Evolutionary conservation across 1,140 invertebrate genomes (phyloP).

Genomic region (Drosophila orena): DNA sequence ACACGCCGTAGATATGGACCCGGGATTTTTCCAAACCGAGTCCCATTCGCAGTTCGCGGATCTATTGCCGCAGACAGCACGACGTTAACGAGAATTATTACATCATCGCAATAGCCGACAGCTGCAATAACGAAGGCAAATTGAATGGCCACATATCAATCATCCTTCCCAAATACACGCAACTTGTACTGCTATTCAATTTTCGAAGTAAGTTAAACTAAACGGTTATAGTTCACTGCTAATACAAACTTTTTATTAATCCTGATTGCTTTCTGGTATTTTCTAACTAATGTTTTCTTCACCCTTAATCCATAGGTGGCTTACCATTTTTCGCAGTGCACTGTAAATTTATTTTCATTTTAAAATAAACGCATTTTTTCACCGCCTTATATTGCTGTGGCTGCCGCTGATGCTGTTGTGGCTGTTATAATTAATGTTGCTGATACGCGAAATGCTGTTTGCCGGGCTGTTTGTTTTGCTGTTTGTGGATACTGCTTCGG

Average conservation of each 20-base stretch:
- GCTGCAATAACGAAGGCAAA: constrained; percentile 37
- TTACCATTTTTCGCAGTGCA: constrained; percentile 41
- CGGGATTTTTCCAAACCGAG: constrained; percentile 31
- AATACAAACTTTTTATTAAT: too few relatives aligned
- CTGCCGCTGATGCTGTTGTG: constrained; percentile 44
- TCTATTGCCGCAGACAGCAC: constrained; percentile 51
- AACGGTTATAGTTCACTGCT: too few relatives aligned
- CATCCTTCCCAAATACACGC: constrained; percentile 32
- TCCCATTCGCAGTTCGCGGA: constrained; percentile 32
- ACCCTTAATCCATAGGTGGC: not conserved
- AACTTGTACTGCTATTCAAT: not conserved
- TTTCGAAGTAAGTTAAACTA: constrained; percentile 5
- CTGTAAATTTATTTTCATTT: constrained; percentile 57
- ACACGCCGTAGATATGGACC: constrained; percentile 31
- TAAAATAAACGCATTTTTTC: constrained; percentile 66
- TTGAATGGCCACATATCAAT: constrained; percentile 51
- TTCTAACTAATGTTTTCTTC: constrained; percentile 6
- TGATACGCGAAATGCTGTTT: constrained; percentile 68
- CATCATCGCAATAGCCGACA: constrained; percentile 39
- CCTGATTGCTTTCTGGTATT: constrained; percentile 2
- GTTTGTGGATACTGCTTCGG: constrained; percentile 27
- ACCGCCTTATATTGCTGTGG: constrained; percentile 48
- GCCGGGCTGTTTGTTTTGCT: constrained; percentile 45
- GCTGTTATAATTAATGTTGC: constrained; percentile 82
- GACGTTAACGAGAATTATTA: constrained; percentile 63